These are phyloP conservation scores for Acinonyx jubatus DNA, from an alignment of 2,113 vertebrate genomes.

Conservation along the genomic window DNA sequence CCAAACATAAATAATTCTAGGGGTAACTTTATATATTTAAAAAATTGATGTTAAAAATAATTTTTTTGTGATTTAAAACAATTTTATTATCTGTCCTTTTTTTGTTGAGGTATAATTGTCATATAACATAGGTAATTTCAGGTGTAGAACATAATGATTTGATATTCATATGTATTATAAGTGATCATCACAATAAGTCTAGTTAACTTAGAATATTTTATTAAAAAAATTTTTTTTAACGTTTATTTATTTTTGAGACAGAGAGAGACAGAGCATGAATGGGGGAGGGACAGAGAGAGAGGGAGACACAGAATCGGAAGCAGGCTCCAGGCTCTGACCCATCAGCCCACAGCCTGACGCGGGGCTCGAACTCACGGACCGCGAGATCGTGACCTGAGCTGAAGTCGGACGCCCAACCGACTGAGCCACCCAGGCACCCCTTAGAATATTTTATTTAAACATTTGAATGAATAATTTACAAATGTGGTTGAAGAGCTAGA, in stretches of 20 bases:
- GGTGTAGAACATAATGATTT: neutral
- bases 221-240: neutral
- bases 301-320: too few species aligned
- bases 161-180: neutral
- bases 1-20: neutral
- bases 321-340: too few species aligned
- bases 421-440: too few species aligned
- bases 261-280: neutral
- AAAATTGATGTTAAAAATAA: neutral
- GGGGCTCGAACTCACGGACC: too few species aligned
- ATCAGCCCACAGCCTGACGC: too few species aligned
- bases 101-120: neutral
- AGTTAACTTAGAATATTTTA: constrained; percentile 6
- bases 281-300: neutral
- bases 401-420: too few species aligned
- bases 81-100: neutral
- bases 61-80: neutral
- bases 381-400: too few species aligned
- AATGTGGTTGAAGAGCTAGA: neutral
- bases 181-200: neutral
- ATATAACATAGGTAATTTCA: neutral
- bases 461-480: neutral
- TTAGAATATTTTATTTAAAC: neutral
- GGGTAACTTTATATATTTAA: neutral
- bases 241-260: neutral